phyloP scores from a whole-genome alignment of 2,113 vertebrate genomes.

The Heterocephalus glaber region DNA sequence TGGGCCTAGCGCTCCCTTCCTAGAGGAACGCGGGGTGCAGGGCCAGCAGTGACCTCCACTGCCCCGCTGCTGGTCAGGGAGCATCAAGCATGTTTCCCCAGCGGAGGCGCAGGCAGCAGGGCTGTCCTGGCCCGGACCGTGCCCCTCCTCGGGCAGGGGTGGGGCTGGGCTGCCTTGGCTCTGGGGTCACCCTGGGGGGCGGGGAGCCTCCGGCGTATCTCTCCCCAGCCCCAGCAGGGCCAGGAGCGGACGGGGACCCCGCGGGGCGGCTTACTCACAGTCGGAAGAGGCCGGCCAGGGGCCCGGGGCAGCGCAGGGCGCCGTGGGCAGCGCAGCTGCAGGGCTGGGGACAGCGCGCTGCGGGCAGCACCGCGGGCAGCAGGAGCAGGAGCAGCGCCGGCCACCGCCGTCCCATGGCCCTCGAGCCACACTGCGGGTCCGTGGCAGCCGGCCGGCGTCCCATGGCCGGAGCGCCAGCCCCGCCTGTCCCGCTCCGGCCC shows the following conservation, averaged over 20 bases:
- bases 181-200: background rate
- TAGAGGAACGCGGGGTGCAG: background rate
- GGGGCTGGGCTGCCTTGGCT: background rate
- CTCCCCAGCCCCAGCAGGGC: background rate
- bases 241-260: background rate
- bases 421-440: background rate
- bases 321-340: conserved; percentile 75
- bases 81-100: background rate
- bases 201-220: background rate
- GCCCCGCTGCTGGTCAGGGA: background rate
- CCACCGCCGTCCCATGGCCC: conserved; percentile 17
- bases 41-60: background rate
- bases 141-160: background rate
- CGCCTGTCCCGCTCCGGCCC: conserved; percentile 48
- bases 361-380: background rate
- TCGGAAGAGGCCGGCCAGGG: conserved; percentile 38
- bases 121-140: too few relatives aligned
- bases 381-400: background rate
- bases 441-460: background rate
- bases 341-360: conserved; percentile 68
- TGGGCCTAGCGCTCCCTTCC: background rate
- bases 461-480: background rate
- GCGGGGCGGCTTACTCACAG: conserved; percentile 72
- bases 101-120: background rate
- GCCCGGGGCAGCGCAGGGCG: conserved; percentile 78